These are phyloP conservation scores for Malacosoma neustria DNA, from an alignment of 2,888 invertebrate genomes.

Conservation along the genomic window DNA sequence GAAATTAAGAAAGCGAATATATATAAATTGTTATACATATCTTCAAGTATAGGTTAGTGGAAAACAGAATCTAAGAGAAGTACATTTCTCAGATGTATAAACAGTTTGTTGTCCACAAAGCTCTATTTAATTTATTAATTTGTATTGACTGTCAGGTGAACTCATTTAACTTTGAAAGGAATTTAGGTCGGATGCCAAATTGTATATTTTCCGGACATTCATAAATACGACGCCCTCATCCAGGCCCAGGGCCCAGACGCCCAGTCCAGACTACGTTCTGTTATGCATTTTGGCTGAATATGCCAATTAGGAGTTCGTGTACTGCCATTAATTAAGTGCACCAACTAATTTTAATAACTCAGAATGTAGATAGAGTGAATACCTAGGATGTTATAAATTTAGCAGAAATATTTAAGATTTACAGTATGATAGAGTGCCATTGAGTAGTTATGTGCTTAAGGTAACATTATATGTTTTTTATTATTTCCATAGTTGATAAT, in stretches of 20 bases:
- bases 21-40: constrained; percentile 13
- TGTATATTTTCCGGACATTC: not conserved
- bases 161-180: not conserved
- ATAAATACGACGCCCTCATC: no score
- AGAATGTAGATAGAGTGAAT: not conserved
- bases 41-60: not conserved
- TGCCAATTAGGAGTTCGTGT: not conserved
- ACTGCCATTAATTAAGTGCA: constrained; percentile 1
- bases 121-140: not conserved
- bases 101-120: not conserved
- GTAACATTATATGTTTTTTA: no score
- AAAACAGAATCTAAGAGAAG: constrained; percentile 1
- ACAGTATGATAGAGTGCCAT: no score
- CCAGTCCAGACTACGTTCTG: no score
- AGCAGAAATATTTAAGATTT: no score
- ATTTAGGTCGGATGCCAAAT: not conserved
- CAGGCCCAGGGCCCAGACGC: no score
- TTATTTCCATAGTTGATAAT: no score
- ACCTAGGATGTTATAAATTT: not conserved
- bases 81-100: not conserved
- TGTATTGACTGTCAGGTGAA: not conserved
- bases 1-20: no score
- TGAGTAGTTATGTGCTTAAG: no score
- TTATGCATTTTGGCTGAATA: not conserved
- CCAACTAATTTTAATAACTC: not conserved